Base-by-base conservation (phyloP, 2,888 invertebrate genomes). In the Barypeithes pellucidus region DNA sequence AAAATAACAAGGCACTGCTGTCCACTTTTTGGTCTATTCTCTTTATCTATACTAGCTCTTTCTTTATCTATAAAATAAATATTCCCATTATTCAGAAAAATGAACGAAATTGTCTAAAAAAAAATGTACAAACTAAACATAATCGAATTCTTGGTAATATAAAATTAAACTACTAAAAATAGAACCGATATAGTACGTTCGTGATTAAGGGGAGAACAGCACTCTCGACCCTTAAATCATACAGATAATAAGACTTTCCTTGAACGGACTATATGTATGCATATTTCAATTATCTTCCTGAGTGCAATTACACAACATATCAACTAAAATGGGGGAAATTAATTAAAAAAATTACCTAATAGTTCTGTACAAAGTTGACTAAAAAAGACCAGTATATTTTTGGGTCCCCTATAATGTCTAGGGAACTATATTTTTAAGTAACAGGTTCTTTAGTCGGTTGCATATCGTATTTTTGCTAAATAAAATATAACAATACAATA, bases 1-100 rank as follows among this genome's bases (percentile, higher is more conserved):
- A 73, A 73, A 73, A 73, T 73, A 73, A 73, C 73, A 73, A 73
- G 73, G 73, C 73, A 73, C 73, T 73, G 73, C 73, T 62, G 68
- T 73, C 73, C 68, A 67, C 36, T 70, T 70, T 73, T 73, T 73
- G 73, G 73, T 73, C 73, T 73, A 73, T 60, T 70, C 70, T 72
- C 50, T 66, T 61, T 52, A 65, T 60, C 52, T 54, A 47, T 50
- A 67, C 45, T 67, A 67, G 22, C 36, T 57, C 39, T 71, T 54
- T 36, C 47, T 67, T 60, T 52, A 71, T 71, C 70, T 70, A 70
- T 45, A 57, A 71, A 71, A 71, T 71, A 71, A 59, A 59, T 65
- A 63, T 39, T 70, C 57, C 47, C 47, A 52, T 70, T 70, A 70
- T 62, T 70, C 45, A 63, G 57, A 59, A 54, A 16, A 43, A 47